Evolutionary conservation across 2,797 vertebrate species (phyloP).

Genomic region (Pteropus rufus): DNA sequence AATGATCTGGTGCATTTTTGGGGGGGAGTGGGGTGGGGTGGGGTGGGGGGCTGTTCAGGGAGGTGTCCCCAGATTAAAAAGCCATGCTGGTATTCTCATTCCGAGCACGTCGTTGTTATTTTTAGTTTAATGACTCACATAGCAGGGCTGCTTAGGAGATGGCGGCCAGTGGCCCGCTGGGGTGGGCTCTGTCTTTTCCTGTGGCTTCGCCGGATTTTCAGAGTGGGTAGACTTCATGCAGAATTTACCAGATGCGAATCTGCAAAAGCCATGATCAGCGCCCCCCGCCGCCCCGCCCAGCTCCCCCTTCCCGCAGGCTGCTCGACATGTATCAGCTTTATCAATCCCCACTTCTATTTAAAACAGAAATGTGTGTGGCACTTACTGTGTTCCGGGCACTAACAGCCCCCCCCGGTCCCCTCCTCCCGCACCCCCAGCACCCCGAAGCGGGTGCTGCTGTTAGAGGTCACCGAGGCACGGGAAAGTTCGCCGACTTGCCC

Average conservation of each 20-base stretch:
- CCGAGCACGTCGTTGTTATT: not conserved
- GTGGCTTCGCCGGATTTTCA: not conserved
- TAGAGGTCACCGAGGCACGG: not conserved
- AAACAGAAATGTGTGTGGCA: accelerated
- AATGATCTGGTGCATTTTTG: not conserved
- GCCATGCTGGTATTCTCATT: not conserved
- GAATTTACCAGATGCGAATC: too few relatives aligned
- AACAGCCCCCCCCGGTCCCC: accelerated
- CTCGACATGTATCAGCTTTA: not conserved
- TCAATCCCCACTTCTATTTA: not conserved
- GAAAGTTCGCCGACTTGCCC: not conserved
- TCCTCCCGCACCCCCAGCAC: accelerated
- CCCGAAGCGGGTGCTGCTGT: accelerated
- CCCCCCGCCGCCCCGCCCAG: accelerated
- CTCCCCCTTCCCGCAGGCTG: not conserved
- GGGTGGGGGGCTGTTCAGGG: not conserved
- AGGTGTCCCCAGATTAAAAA: not conserved
- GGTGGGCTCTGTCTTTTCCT: accelerated
- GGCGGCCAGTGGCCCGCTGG: accelerated
- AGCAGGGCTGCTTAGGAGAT: not conserved
- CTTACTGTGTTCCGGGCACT: not conserved
- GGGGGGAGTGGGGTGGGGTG: too few relatives aligned
- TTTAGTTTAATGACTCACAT: not conserved
- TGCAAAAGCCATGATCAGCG: accelerated
- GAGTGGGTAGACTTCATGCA: not conserved